phyloP scores from a whole-genome alignment of 2,113 vertebrate genomes.

The Corythornis cristatus region DNA sequence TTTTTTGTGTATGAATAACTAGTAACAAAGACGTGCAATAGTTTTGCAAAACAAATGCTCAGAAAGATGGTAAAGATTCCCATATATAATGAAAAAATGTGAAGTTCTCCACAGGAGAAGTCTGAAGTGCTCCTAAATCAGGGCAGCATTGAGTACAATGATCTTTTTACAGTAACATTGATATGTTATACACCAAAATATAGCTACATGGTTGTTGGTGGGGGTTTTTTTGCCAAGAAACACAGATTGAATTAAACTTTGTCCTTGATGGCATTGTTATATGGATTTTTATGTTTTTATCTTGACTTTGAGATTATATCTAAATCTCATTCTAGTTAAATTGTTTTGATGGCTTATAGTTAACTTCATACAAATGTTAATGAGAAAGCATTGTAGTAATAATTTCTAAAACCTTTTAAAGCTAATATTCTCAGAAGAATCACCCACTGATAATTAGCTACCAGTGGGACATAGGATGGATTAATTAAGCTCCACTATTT shows the following conservation, averaged over 20 bases:
- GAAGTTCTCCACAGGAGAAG: background rate
- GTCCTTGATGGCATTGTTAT: background rate
- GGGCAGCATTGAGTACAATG: background rate
- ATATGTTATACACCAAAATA: background rate
- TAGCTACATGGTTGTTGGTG: accelerated
- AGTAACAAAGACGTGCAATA: background rate
- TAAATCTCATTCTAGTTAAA: background rate
- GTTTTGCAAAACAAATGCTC: background rate
- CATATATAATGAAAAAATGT: background rate
- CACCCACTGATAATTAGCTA: background rate
- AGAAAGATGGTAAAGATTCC: background rate
- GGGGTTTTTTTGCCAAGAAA: background rate
- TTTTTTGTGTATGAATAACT: background rate
- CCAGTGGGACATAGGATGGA: background rate
- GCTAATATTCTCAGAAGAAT: background rate
- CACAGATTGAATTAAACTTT: background rate
- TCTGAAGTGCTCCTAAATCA: background rate
- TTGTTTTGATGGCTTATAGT: background rate
- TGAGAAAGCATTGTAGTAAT: background rate
- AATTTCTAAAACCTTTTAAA: background rate
- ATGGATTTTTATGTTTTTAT: background rate
- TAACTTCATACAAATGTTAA: background rate
- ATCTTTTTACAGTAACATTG: background rate
- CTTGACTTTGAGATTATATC: background rate
- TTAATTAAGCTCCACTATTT: constrained; percentile 3